These are phyloP conservation scores for Nomada flava DNA, from an alignment of 2,888 invertebrate species.

Conservation along the genomic window DNA sequence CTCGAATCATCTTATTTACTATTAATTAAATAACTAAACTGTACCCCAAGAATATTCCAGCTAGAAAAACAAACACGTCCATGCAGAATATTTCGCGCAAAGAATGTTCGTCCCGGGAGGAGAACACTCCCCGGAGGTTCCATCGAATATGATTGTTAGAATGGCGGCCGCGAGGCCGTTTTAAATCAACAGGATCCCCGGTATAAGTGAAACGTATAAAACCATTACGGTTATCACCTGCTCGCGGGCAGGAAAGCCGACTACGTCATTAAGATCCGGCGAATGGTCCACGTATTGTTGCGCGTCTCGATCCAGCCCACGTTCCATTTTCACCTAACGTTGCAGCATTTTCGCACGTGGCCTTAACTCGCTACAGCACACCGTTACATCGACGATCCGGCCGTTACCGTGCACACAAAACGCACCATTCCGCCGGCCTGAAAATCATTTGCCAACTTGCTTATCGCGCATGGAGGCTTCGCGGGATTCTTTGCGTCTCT, in stretches of 20 bases:
- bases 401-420: conserved; percentile 54
- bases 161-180: conserved; percentile 30
- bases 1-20: too few species aligned
- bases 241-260: conserved; percentile 70
- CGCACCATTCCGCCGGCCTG: conserved; percentile 33
- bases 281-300: conserved; percentile 67
- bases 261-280: conserved; percentile 75
- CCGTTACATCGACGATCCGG: conserved; percentile 62
- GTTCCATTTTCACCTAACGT: conserved; percentile 58
- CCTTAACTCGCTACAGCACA: conserved; percentile 43
- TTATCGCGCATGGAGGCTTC: background rate
- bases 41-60: too few species aligned
- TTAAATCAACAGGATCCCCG: conserved; percentile 66
- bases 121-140: conserved; percentile 18
- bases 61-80: too few species aligned
- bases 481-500: background rate
- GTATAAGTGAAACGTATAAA: conserved; percentile 79
- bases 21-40: too few species aligned
- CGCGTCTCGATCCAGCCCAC: conserved; percentile 28
- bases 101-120: conserved; percentile 1
- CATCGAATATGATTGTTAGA: conserved; percentile 1
- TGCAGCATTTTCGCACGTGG: conserved; percentile 51
- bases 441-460: conserved; percentile 51
- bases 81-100: conserved; percentile 15
- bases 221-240: conserved; percentile 76